Conservation (phyloP, 1,140 invertebrate species). For the Hirudo medicinalis region DNA sequence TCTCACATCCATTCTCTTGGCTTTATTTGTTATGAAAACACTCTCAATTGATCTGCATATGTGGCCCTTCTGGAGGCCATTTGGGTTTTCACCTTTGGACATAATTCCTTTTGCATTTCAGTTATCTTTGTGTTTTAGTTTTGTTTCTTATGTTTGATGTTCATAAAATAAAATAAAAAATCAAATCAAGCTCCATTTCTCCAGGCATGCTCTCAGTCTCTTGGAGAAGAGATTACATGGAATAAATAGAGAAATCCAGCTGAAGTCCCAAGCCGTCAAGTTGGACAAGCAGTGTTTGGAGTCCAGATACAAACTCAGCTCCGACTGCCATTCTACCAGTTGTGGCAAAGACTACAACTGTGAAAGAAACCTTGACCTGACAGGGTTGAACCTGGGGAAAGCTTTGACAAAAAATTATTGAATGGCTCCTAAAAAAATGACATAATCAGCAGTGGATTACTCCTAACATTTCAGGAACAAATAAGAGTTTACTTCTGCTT, state of each 20-base stretch:
- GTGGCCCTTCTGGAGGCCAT: too few relatives aligned
- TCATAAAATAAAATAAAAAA: too few relatives aligned
- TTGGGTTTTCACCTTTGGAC: too few relatives aligned
- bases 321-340: conserved; percentile 29
- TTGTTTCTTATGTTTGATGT: too few relatives aligned
- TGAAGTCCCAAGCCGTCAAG: conserved; percentile 40
- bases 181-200: not conserved
- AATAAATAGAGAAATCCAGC: conserved; percentile 40
- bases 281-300: conserved; percentile 39
- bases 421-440: not conserved
- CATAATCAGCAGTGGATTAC: not conserved
- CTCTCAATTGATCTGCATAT: too few relatives aligned
- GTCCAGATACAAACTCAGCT: conserved; percentile 35
- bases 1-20: too few relatives aligned
- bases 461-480: not conserved
- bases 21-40: too few relatives aligned
- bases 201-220: conserved; percentile 40
- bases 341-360: conserved; percentile 34
- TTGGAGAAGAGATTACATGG: conserved; percentile 39
- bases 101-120: too few relatives aligned
- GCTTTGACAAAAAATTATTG: not conserved
- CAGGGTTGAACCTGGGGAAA: not conserved
- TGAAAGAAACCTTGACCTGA: not conserved
- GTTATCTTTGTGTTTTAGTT: too few relatives aligned
- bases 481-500: too few relatives aligned